Base-by-base conservation (phyloP, 1,140 invertebrate genomes). In the Diprion similis region DNA sequence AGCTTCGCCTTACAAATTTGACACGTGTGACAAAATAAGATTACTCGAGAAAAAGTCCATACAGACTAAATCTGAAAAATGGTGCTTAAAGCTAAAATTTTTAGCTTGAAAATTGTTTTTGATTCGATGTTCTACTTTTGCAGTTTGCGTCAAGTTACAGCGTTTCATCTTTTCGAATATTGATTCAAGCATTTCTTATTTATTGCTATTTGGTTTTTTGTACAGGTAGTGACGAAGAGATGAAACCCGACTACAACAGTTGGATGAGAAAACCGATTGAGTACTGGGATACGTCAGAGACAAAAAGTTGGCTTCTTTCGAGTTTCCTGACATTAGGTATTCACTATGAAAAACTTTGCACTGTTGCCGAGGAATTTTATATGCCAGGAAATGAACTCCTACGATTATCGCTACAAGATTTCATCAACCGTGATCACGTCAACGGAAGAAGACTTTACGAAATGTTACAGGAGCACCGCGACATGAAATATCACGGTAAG, bases 281-380 rank as follows among this genome's bases (percentile, higher is more conserved):
- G 71, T 83, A 89, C 17, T 91, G 90, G 90, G 88, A 80, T 73
- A 87, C 89, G 69, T 88, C 89, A 19, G 90, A 91, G 76, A 90
- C 90, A n/a, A 86, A 89, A 68, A 87, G 87, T 68, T 91, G 90
- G 90, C 77, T 91, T 37, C 85, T 89, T 72, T 89, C 87, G 46
- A 88, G 89, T 1, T 87, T 84, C 13, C 77, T 87, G 70, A 77
- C 80, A 68, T 77, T 86, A 78, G 83, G 89, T 76, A 76, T 88
- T 81, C 80, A 85, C 71, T 85, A 90, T 84, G 78, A 87, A 78
- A 65, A 85, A 87, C 24, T 73, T 86, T 8, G 85, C 81, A 73
- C 88, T 75, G 83, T 89, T 79, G 83, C 90, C 82, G 82, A 90
- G 80, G 83, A 87, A 79, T 79, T 87, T 24, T 82, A 81, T 1